These are phyloP conservation scores for Vannuccia rotundouncinata DNA, from an alignment of 2,888 invertebrate species.

Conservation along the genomic window DNA sequence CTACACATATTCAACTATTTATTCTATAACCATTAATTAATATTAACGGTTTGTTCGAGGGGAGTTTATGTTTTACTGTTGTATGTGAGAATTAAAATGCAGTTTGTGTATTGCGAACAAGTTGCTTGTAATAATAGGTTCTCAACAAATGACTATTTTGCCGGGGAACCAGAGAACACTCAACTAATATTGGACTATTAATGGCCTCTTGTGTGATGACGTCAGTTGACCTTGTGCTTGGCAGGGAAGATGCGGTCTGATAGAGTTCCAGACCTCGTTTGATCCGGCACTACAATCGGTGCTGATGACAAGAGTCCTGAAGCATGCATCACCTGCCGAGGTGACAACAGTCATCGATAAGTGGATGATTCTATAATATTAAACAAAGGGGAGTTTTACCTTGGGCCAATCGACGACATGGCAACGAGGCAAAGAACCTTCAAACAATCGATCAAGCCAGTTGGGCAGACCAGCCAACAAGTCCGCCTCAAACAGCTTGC, in stretches of 20 bases:
- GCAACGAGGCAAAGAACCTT: slow-evolving; percentile 88
- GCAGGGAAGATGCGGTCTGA: not conserved
- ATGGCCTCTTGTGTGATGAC: too few species aligned
- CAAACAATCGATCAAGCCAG: slow-evolving; percentile 93
- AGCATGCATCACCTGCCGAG: too few species aligned
- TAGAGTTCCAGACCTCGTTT: not conserved
- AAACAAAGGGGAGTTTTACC: too few species aligned
- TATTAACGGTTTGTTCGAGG: not conserved
- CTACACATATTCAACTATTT: too few species aligned
- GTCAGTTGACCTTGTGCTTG: not conserved
- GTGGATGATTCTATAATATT: too few species aligned
- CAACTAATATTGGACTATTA: too few species aligned
- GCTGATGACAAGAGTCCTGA: not conserved
- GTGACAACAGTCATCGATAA: too few species aligned
- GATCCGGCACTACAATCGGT: not conserved
- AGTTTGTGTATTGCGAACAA: too few species aligned
- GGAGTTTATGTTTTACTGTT: not conserved
- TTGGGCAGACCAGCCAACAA: slow-evolving; percentile 74
- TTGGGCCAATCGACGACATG: slow-evolving; percentile 90
- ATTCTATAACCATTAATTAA: too few species aligned
- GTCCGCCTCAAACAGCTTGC: slow-evolving; percentile 31
- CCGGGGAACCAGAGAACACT: too few species aligned
- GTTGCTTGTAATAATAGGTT: too few species aligned
- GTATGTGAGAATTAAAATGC: not conserved
- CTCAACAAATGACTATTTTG: too few species aligned